Evolutionary conservation across 2,797 vertebrate genomes (phyloP).

Genomic region (Thripadectes ignobilis): DNA sequence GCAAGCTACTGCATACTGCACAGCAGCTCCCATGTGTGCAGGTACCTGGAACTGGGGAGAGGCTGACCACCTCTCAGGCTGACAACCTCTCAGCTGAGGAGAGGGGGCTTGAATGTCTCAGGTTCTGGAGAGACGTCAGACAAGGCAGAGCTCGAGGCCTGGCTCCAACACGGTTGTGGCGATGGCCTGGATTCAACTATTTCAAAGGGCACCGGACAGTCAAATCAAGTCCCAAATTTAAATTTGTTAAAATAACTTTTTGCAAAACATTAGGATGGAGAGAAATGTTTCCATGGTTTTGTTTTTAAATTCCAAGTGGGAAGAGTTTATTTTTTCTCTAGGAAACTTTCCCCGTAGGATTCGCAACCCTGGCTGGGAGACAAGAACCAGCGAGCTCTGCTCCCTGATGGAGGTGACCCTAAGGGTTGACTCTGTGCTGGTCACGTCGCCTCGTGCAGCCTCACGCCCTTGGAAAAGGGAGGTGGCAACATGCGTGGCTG

Average conservation of each 20-base stretch:
- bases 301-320: slow-evolving; percentile 61
- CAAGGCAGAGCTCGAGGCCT: rapidly evolving
- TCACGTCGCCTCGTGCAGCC: neutral
- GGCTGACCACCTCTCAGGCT: neutral
- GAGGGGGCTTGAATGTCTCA: neutral
- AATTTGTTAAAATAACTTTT: slow-evolving; percentile 66
- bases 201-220: slow-evolving; percentile 13
- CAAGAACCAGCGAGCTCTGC: neutral
- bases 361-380: neutral
- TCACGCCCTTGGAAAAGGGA: neutral
- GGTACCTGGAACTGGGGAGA: neutral
- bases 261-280: slow-evolving; percentile 36
- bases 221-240: slow-evolving; percentile 42
- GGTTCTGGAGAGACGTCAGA: neutral
- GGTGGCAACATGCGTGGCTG: neutral
- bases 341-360: slow-evolving; percentile 49
- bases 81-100: neutral
- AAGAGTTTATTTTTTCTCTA: slow-evolving; percentile 66
- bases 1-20: neutral
- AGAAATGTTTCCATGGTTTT: slow-evolving; percentile 58
- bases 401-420: neutral
- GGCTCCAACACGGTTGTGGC: neutral
- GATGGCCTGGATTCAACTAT: slow-evolving; percentile 46
- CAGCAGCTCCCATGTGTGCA: neutral
- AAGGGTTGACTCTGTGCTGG: neutral